Evolutionary conservation across 1,140 invertebrate genomes (phyloP).

Genomic region (Protaetia brevitarsis): DNA sequence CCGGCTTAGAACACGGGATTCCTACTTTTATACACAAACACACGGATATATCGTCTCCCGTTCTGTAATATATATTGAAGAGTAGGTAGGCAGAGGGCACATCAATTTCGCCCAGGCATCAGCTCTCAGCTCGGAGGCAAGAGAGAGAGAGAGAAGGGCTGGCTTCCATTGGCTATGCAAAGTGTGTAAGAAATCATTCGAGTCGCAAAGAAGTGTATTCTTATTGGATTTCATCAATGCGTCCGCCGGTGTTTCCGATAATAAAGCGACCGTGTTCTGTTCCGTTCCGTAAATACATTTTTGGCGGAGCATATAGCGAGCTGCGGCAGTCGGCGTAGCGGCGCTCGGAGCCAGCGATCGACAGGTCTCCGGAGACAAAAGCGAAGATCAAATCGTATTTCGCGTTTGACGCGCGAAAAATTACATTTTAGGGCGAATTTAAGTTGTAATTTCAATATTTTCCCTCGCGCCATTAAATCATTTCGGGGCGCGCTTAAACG

Average conservation of each 20-base stretch:
- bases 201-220: slow-evolving; percentile 40
- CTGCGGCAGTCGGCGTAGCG: too few species aligned
- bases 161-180: slow-evolving; percentile 40
- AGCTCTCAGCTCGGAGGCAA: too few species aligned
- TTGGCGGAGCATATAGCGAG: too few species aligned
- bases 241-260: slow-evolving; percentile 37
- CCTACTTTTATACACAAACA: not conserved
- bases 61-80: slow-evolving; percentile 14
- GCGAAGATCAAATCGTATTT: slow-evolving; percentile 44
- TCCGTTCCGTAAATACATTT: too few species aligned
- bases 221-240: slow-evolving; percentile 45
- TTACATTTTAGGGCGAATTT: slow-evolving; percentile 42
- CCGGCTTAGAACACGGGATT: not conserved
- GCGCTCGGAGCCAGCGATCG: slow-evolving; percentile 28
- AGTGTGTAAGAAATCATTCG: slow-evolving; percentile 42
- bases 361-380: slow-evolving; percentile 37
- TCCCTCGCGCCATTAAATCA: slow-evolving; percentile 14
- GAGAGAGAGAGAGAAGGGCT: too few species aligned
- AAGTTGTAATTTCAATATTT: slow-evolving; percentile 31
- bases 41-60: too few species aligned
- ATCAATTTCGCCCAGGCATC: slow-evolving; percentile 8
- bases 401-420: slow-evolving; percentile 41
- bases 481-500: slow-evolving; percentile 2
- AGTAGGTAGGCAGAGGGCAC: slow-evolving; percentile 15
- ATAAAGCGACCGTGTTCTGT: slow-evolving; percentile 45